A percentile compares a stretch with the other conserved stretches of the same genome.
These are phyloP conservation scores for Frieseomelitta varia DNA, from an alignment of 1,140 invertebrate species.

Conservation along the genomic window DNA sequence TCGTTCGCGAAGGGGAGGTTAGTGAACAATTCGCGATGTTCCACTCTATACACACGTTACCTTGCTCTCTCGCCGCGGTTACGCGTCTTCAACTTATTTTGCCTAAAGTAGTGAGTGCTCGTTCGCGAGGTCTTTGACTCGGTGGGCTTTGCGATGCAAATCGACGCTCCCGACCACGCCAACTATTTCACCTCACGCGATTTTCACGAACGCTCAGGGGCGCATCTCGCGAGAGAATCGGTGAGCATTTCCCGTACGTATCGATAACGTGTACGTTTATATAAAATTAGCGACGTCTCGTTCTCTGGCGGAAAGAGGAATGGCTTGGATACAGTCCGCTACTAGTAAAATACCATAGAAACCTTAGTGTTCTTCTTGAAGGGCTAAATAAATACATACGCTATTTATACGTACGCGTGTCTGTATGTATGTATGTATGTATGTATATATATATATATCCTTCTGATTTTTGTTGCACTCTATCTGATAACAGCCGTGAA, in stretches of 20 bases:
- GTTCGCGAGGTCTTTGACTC: neutral
- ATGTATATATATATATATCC: slow-evolving; percentile 12
- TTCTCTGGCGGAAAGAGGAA: slow-evolving; percentile 59
- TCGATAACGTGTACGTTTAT: slow-evolving; percentile 50
- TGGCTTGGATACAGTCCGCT: slow-evolving; percentile 40
- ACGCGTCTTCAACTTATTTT: slow-evolving; percentile 1
- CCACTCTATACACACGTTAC: neutral
- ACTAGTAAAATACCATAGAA: slow-evolving; percentile 62
- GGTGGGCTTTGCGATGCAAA: slow-evolving; percentile 24
- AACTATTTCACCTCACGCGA: neutral
- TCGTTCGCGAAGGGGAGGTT: neutral
- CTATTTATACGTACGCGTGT: slow-evolving; percentile 59
- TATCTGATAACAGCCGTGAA: slow-evolving; percentile 38
- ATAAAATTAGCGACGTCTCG: slow-evolving; percentile 68
- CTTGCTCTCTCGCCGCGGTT: slow-evolving; percentile 16
- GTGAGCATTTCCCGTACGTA: neutral
- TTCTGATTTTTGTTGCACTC: neutral
- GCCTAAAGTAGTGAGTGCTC: neutral
- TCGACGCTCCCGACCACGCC: slow-evolving; percentile 26
- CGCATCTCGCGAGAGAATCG: neutral
- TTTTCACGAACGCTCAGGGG: neutral
- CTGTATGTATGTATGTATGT: slow-evolving; percentile 30
- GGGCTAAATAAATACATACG: slow-evolving; percentile 72
- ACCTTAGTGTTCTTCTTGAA: slow-evolving; percentile 50
- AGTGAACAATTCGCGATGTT: slow-evolving; percentile 12